These are phyloP conservation scores for Hanleya hanleyi DNA, from an alignment of 2,888 invertebrate genomes.

Conservation along the genomic window DNA sequence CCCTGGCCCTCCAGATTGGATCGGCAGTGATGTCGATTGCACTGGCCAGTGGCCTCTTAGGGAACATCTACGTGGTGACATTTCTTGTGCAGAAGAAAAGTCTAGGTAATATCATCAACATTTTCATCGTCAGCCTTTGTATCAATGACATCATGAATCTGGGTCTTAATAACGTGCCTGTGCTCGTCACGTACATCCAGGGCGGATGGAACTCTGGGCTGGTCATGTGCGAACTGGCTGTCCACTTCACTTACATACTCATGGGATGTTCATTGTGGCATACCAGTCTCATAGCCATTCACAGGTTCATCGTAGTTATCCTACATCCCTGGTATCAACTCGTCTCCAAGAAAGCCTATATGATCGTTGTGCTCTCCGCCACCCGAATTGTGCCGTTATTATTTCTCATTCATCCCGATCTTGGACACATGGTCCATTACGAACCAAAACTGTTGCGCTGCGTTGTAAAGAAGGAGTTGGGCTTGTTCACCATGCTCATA, in stretches of 20 bases:
- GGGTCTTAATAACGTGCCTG: conserved; percentile 63
- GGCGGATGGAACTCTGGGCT: conserved; percentile 63
- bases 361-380: conserved; percentile 64
- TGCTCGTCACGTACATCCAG: conserved; percentile 65
- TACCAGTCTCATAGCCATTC: conserved; percentile 69
- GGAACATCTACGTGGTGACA: conserved; percentile 61
- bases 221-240: conserved; percentile 64
- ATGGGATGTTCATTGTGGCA: conserved; percentile 71
- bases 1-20: conserved; percentile 55
- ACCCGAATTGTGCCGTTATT: conserved; percentile 66
- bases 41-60: conserved; percentile 60
- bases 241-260: conserved; percentile 67
- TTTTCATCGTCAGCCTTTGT: conserved; percentile 69
- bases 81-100: conserved; percentile 56
- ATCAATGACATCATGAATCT: conserved; percentile 69
- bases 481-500: conserved; percentile 63
- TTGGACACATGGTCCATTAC: conserved; percentile 66
- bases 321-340: conserved; percentile 68
- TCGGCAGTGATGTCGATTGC: conserved; percentile 64
- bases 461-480: conserved; percentile 62
- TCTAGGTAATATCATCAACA: conserved; percentile 65
- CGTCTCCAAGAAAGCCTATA: conserved; percentile 68
- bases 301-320: conserved; percentile 69
- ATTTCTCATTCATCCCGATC: conserved; percentile 63
- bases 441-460: conserved; percentile 67